phyloP scores from a whole-genome alignment of 1,140 invertebrate genomes.

The Drosophila hydei region DNA sequence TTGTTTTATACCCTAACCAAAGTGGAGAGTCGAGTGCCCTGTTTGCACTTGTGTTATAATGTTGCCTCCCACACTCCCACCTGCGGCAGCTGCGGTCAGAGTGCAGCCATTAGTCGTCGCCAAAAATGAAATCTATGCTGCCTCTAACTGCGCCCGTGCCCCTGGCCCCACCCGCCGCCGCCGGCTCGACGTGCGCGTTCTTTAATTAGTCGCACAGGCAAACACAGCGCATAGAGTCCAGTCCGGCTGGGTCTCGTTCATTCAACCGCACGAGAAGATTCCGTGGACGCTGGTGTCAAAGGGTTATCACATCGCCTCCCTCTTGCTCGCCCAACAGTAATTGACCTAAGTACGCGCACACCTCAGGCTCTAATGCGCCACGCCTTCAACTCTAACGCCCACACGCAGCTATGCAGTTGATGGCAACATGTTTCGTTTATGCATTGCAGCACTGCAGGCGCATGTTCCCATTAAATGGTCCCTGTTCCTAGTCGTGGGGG shows the following conservation, averaged over 20 bases:
- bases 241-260: conserved; percentile 6
- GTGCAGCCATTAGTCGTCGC: conserved; percentile 68
- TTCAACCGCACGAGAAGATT: conserved; percentile 24
- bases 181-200: conserved; percentile 58
- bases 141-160: neutral
- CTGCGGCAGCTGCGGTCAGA: conserved; percentile 63
- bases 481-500: neutral
- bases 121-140: conserved; percentile 75
- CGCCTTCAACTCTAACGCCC: neutral
- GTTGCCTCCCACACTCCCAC: conserved; percentile 15
- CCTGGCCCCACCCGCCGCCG: too few relatives aligned
- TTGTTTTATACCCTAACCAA: conserved; percentile 1
- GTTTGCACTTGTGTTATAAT: conserved; percentile 36
- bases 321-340: conserved; percentile 45
- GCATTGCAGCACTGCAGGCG: conserved; percentile 49
- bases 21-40: neutral
- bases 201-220: conserved; percentile 67
- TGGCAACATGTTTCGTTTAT: conserved; percentile 69
- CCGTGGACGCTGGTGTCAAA: conserved; percentile 53
- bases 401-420: conserved; percentile 9
- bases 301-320: conserved; percentile 55
- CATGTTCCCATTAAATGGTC: conserved; percentile 35
- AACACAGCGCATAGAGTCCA: conserved; percentile 9
- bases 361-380: conserved; percentile 44
- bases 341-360: conserved; percentile 69